Conservation (phyloP, 92 coral and sea anemone species). For the Zoanthus sansibaricus region DNA sequence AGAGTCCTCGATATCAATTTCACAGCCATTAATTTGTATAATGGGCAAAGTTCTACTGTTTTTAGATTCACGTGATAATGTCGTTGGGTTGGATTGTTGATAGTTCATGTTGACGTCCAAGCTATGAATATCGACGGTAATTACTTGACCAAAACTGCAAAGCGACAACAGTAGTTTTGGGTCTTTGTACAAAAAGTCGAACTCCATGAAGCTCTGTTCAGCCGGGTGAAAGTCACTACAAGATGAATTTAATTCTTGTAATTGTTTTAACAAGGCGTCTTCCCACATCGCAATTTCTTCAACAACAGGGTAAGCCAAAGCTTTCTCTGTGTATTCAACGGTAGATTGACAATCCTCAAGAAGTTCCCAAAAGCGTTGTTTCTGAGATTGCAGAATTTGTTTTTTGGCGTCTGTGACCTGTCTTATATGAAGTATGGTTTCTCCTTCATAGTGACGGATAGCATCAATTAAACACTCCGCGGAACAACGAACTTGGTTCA, state of each 20-base stretch:
- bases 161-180: conserved; percentile 29
- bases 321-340: conserved; percentile 40
- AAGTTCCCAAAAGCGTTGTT: conserved; percentile 27
- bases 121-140: background rate
- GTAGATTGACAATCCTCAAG: conserved; percentile 36
- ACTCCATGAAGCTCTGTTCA: conserved; percentile 36
- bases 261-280: conserved; percentile 32
- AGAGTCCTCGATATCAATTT: conserved; percentile 13
- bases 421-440: conserved; percentile 32
- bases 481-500: conserved; percentile 34
- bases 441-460: conserved; percentile 28
- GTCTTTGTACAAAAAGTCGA: conserved; percentile 30
- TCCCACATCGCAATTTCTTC: conserved; percentile 46
- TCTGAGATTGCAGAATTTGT: conserved; percentile 32
- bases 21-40: conserved; percentile 42
- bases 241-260: conserved; percentile 22
- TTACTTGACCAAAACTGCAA: conserved; percentile 41
- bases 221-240: conserved; percentile 29
- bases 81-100: background rate
- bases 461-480: conserved; percentile 32
- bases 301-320: conserved; percentile 20
- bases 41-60: conserved; percentile 6
- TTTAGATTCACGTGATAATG: background rate
- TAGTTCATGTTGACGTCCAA: conserved; percentile 24
- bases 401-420: conserved; percentile 36